phyloP scores from a whole-genome alignment of 1,140 invertebrate species.

The Colletes latitarsis region DNA sequence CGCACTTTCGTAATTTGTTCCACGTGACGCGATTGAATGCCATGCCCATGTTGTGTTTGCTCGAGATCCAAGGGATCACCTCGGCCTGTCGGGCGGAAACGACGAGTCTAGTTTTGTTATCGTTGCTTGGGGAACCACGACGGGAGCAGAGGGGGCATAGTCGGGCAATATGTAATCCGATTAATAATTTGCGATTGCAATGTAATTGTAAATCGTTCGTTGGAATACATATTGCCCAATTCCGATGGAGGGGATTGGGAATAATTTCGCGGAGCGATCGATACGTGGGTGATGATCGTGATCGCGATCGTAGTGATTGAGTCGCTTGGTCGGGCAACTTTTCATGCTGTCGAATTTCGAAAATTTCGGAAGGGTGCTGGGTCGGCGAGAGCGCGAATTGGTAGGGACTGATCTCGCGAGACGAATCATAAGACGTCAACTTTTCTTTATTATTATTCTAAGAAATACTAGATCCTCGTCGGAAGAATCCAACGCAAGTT shows the following conservation, averaged over 20 bases:
- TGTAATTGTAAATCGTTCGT: too few species aligned
- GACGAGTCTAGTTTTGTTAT: conserved; percentile 9
- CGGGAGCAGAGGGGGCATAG: background rate
- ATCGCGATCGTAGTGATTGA: too few species aligned
- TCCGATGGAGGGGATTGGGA: background rate
- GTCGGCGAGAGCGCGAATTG: background rate
- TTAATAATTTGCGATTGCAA: too few species aligned
- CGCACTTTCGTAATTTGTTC: conserved; percentile 91
- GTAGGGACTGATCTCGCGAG: background rate
- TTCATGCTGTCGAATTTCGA: background rate
- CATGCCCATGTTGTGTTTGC: conserved; percentile 99
- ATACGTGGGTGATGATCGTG: background rate
- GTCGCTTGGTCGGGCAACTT: background rate
- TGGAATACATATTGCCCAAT: too few species aligned
- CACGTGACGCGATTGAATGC: conserved; percentile 94
- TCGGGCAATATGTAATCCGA: too few species aligned
- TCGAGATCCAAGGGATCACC: conserved; percentile 96
- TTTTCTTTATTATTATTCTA: too few species aligned
- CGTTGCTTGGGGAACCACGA: background rate
- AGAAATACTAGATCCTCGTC: too few species aligned
- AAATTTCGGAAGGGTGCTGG: background rate
- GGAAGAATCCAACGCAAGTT: too few species aligned
- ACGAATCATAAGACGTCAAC: background rate
- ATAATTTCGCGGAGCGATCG: conserved; percentile 21
- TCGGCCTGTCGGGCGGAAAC: conserved; percentile 87